Evolutionary conservation across 2,797 vertebrate species (phyloP), one percentile per base, ranked within the genome.

Genomic region (Neosilurus hyrtlii): DNA sequence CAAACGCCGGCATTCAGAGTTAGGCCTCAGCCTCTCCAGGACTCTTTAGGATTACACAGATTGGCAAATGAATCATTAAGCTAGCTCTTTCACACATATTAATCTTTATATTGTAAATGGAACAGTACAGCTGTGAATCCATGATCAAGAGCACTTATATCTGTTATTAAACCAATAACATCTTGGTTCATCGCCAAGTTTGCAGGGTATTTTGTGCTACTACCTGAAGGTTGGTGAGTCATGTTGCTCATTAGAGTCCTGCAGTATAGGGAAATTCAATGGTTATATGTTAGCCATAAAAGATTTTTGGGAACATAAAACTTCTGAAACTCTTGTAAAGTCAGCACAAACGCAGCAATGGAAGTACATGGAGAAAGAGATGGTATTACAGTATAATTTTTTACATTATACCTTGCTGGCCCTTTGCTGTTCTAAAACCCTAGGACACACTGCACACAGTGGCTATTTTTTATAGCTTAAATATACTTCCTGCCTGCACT

Each of bases 221-320:
- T 20, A 63, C 57, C 49, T 52, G 56, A 71, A 71, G 73, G 81
- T 24, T 54, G 12, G 14, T 72, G n/a, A 54, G 70, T 54, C 71
- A 30, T 73, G 8, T 18, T 37, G 65, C 43, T 71, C 68, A 76
- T 67, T 15, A 62, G 82, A 70, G 56, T 35, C 24, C 9, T 70
- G 57, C 24, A 62, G 77, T 65, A 20, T 22, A 1, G 56, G 24
- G 22, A 80, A 76, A 79, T 26, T 37, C 78, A 12, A 2, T 71
- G 22, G 77, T 87, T 79, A 68, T 37, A 26, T 83, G 66, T 52
- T 61, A 54, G 16, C 80, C 62, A 68, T 79, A 73, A 72, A 70
- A 74, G 16, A 63, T 62, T 68, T 16, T 24, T 59, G 30, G 56
- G 65, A 80, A 63, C 63, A 56, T 37, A 61, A 54, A 51, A 74